A percentile compares a stretch with the other conserved stretches of the same genome.
These are phyloP conservation scores for Drosophila austrosaltans DNA, from an alignment of 2,888 invertebrate genomes.

Conservation along the genomic window DNA sequence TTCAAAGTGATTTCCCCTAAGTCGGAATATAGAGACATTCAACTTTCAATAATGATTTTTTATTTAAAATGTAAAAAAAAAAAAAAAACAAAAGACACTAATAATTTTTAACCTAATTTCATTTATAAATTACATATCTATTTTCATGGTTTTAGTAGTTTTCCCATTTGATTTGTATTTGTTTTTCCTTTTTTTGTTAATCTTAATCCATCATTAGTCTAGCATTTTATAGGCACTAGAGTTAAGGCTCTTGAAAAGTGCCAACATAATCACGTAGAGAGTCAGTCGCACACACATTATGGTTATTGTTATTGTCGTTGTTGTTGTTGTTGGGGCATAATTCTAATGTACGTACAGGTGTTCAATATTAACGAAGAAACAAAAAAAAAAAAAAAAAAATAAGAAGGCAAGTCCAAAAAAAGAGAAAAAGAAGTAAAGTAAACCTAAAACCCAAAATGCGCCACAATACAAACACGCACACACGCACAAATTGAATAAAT, in stretches of 20 bases:
- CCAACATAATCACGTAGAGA: constrained; percentile 14
- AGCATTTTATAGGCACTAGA: not conserved
- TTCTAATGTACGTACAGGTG: constrained; percentile 57
- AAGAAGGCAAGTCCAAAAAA: constrained; percentile 17
- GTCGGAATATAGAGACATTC: too few relatives aligned
- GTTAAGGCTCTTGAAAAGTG: constrained; percentile 2
- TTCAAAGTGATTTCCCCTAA: too few relatives aligned
- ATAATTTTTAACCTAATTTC: too few relatives aligned
- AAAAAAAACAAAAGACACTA: too few relatives aligned
- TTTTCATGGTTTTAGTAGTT: too few relatives aligned
- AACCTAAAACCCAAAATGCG: constrained; percentile 12
- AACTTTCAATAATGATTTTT: too few relatives aligned
- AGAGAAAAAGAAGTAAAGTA: constrained; percentile 20
- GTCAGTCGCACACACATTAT: constrained; percentile 22
- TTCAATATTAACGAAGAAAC: constrained; percentile 43
- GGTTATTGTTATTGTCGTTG: constrained; percentile 40
- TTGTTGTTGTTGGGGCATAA: constrained; percentile 21
- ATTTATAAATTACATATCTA: too few relatives aligned
- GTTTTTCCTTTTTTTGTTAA: not conserved
- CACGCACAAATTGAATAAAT: constrained; percentile 57
- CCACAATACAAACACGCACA: constrained; percentile 36
- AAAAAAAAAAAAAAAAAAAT: constrained; percentile 1
- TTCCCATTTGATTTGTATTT: not conserved
- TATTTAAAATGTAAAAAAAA: too few relatives aligned
- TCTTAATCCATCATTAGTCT: constrained; percentile 4